phyloP scores from a whole-genome alignment of 2,797 vertebrate species.

The Numenius phaeopus region DNA sequence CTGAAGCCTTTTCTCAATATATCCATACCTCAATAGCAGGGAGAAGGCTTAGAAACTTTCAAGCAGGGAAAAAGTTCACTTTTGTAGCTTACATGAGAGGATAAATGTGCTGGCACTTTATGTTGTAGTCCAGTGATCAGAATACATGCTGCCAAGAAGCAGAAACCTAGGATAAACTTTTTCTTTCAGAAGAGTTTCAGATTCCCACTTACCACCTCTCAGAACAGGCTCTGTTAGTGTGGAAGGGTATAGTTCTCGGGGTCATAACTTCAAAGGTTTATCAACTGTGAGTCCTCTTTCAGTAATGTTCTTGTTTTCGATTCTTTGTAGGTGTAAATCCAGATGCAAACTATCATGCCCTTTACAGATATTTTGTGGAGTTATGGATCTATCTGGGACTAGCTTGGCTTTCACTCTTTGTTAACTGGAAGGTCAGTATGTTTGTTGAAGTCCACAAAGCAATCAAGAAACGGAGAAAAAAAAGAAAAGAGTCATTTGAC shows the following conservation, averaged over 20 bases:
- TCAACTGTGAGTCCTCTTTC: not conserved
- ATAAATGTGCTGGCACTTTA: not conserved
- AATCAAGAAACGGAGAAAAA: conserved; percentile 94
- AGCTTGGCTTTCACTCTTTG: conserved; percentile 97
- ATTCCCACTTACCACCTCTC: not conserved
- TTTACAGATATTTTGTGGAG: conserved; percentile 98
- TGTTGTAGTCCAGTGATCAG: not conserved
- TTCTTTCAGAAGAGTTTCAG: not conserved
- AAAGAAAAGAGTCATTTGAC: conserved; percentile 91
- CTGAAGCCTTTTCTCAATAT: not conserved
- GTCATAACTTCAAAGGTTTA: not conserved
- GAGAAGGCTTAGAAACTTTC: not conserved
- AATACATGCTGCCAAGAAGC: not conserved
- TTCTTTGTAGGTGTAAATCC: conserved; percentile 90
- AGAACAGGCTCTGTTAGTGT: not conserved
- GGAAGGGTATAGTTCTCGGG: not conserved
- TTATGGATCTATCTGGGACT: conserved; percentile 98
- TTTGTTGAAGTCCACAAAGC: conserved; percentile 98
- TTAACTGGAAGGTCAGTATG: conserved; percentile 99
- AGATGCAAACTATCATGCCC: conserved; percentile 88
- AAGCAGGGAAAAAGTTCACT: not conserved
- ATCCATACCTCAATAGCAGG: not conserved
- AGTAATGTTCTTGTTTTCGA: conserved; percentile 16
- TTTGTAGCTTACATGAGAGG: not conserved
- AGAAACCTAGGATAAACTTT: not conserved